A percentile compares a stretch with the other conserved stretches of the same genome.
Evolutionary conservation across 1,140 invertebrate species (phyloP).

Genomic region (Aphelinus certus): DNA sequence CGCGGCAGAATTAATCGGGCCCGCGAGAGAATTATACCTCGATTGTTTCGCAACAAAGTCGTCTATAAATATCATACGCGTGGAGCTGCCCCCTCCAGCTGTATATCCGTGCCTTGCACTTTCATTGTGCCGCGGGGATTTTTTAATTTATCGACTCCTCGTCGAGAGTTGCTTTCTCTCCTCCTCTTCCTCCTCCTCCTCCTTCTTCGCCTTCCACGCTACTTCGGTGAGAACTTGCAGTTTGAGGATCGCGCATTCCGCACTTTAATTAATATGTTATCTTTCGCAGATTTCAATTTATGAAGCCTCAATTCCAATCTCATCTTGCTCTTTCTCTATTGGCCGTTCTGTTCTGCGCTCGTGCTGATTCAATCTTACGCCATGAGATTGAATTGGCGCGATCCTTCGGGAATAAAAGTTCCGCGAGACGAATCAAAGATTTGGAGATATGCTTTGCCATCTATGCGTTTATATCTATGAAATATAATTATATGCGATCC

Average conservation of each 20-base stretch:
- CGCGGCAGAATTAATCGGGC: slow-evolving; percentile 3
- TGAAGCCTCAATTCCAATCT: no score
- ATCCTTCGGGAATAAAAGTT: no score
- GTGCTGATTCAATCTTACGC: no score
- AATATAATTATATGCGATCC: no score
- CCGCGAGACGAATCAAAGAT: no score
- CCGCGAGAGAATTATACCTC: slow-evolving; percentile 6
- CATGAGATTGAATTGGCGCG: no score
- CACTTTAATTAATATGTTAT: slow-evolving; percentile 10
- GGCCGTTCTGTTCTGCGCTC: no score
- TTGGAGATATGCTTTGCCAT: no score
- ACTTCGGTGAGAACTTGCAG: slow-evolving; percentile 2
- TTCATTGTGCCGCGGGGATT: slow-evolving; percentile 6
- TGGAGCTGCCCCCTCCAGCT: no score
- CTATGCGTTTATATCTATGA: no score
- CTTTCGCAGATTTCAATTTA: not conserved
- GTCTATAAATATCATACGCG: not conserved
- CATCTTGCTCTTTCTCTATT: no score
- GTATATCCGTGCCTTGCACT: not conserved
- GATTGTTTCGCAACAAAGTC: slow-evolving; percentile 15
- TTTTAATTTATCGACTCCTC: slow-evolving; percentile 11
- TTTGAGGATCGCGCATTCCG: not conserved
- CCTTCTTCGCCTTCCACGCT: not conserved
- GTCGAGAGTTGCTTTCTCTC: slow-evolving; percentile 3
- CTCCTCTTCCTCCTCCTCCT: not conserved